These are phyloP conservation scores for Gortyna flavago DNA, from an alignment of 2,888 invertebrate species.

Conservation along the genomic window DNA sequence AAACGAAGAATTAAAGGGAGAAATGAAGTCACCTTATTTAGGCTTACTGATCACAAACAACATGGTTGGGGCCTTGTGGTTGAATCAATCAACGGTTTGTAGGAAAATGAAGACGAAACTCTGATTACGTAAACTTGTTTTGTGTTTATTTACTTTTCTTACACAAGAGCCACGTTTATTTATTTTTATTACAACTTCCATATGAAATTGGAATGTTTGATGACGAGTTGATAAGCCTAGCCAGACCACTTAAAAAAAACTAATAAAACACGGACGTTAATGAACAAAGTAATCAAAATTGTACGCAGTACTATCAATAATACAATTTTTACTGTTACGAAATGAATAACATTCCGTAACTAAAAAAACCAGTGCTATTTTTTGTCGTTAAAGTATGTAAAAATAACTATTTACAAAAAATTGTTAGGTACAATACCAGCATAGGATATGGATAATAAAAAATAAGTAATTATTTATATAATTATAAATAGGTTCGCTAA, in stretches of 20 bases:
- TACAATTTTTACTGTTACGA: no score
- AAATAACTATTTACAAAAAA: not conserved
- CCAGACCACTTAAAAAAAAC: not conserved
- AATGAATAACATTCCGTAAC: not conserved
- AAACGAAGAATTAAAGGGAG: not conserved
- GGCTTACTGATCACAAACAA: conserved; percentile 42
- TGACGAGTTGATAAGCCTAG: not conserved
- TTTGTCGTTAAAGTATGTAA: not conserved
- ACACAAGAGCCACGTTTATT: not conserved
- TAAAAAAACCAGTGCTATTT: not conserved
- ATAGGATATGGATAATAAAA: not conserved
- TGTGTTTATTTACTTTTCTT: conserved; percentile 15
- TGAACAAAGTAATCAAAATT: not conserved
- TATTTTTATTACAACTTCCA: not conserved
- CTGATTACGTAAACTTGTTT: conserved; percentile 21
- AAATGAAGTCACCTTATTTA: conserved; percentile 38
- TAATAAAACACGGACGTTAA: not conserved
- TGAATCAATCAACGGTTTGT: conserved; percentile 49
- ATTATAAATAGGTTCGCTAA: not conserved
- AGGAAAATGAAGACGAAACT: conserved; percentile 36
- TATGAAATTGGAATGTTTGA: conserved; percentile 9
- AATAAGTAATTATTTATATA: not conserved
- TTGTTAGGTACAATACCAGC: not conserved
- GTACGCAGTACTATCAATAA: not conserved
- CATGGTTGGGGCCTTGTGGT: conserved; percentile 15